Percentiles rank a stretch among this genome's conserved stretches.
phyloP scores from a whole-genome alignment of 2,113 vertebrate species.

The Perca schrenkii region DNA sequence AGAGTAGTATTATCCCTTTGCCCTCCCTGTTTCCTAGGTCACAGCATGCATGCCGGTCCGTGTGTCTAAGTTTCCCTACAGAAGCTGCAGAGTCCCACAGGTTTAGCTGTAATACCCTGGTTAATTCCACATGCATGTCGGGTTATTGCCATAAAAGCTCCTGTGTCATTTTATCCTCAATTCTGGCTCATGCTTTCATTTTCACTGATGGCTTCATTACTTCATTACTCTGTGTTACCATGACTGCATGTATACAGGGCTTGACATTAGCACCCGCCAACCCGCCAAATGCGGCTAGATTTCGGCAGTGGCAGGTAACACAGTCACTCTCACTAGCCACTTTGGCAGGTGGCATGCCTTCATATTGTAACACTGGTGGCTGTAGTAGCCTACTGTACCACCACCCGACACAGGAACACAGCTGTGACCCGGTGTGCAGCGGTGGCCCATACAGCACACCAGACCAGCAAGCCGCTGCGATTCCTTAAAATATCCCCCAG shows the following conservation, averaged over 20 bases:
- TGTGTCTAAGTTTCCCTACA: conserved; percentile 36
- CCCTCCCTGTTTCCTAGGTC: conserved; percentile 41
- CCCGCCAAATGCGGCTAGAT: too few species aligned
- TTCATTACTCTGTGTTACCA: conserved; percentile 57
- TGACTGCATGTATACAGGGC: background rate
- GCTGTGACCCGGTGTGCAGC: too few species aligned
- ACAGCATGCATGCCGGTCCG: conserved; percentile 33
- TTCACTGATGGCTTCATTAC: conserved; percentile 68
- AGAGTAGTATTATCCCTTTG: conserved; percentile 21
- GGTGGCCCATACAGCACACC: too few species aligned
- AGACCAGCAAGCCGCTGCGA: too few species aligned
- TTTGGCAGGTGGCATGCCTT: too few species aligned
- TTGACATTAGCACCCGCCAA: too few species aligned
- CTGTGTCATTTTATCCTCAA: conserved; percentile 58
- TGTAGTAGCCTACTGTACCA: too few species aligned
- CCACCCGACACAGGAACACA: too few species aligned
- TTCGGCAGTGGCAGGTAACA: too few species aligned
- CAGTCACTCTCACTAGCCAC: too few species aligned
- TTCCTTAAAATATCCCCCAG: too few species aligned
- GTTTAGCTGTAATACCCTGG: conserved; percentile 76
- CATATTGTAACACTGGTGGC: too few species aligned
- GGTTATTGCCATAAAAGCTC: conserved; percentile 71
- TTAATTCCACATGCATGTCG: conserved; percentile 71
- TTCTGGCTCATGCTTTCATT: conserved; percentile 54
- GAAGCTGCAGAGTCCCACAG: conserved; percentile 59